Evolutionary conservation across 2,113 vertebrate species (phyloP).

Genomic region (Prolemur simus): DNA sequence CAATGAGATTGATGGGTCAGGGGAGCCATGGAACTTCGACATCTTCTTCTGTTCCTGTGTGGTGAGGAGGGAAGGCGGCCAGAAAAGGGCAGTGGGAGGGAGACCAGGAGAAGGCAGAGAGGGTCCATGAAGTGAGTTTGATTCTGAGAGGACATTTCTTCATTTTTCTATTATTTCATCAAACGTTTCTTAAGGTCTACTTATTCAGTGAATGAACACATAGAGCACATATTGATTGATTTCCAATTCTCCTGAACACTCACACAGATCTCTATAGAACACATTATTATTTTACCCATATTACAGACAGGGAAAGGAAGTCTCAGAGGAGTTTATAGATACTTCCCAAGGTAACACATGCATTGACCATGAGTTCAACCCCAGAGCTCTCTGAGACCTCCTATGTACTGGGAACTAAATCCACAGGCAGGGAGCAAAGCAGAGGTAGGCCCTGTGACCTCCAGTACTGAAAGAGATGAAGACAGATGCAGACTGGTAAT

Average conservation of each 20-base stretch:
- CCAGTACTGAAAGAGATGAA: background rate
- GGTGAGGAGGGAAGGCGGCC: background rate
- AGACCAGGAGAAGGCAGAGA: background rate
- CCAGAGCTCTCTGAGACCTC: background rate
- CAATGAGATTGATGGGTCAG: background rate
- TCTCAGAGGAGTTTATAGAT: background rate
- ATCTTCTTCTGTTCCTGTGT: background rate
- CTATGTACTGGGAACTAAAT: rapidly evolving
- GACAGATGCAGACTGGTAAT: background rate
- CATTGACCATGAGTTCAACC: too few relatives aligned
- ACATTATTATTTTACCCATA: background rate
- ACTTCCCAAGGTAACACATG: background rate
- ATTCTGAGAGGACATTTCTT: background rate
- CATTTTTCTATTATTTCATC: background rate
- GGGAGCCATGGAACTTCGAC: too few relatives aligned
- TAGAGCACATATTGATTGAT: background rate
- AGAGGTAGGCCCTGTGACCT: too few relatives aligned
- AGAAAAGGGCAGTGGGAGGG: background rate
- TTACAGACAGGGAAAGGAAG: background rate
- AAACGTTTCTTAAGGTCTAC: background rate
- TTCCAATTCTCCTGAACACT: background rate
- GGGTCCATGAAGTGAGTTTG: too few relatives aligned
- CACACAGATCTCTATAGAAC: background rate
- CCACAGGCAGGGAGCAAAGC: background rate
- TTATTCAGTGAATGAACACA: background rate